Conservation (phyloP, 2,113 vertebrate genomes). For the Lonchura striata region DNA sequence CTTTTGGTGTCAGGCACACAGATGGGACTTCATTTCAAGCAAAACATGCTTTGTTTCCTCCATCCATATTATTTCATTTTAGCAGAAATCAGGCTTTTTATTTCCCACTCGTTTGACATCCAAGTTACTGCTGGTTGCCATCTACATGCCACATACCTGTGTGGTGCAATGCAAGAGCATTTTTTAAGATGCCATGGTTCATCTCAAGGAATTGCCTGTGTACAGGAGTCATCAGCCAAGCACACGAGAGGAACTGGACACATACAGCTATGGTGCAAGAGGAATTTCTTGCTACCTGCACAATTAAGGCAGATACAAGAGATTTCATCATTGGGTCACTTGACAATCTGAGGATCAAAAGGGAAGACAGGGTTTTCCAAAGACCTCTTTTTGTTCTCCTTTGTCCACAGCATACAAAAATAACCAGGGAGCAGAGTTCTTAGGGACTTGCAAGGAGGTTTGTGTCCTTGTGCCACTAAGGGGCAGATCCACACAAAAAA, state of each 20-base stretch:
- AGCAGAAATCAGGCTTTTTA: not conserved
- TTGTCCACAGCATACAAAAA: not conserved
- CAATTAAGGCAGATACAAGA: not conserved
- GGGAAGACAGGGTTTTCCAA: not conserved
- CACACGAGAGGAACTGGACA: not conserved
- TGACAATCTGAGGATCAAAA: not conserved
- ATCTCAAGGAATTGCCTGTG: not conserved
- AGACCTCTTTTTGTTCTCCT: not conserved
- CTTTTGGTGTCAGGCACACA: not conserved
- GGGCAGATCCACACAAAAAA: not conserved
- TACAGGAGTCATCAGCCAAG: not conserved
- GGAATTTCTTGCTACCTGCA: not conserved
- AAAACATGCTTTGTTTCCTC: not conserved
- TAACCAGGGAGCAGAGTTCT: not conserved
- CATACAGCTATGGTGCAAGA: accelerated
- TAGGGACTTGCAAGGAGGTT: not conserved
- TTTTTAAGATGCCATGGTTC: not conserved
- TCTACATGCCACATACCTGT: not conserved
- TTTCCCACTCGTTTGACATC: not conserved
- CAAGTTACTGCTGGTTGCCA: not conserved
- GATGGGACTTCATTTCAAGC: not conserved
- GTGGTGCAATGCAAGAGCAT: not conserved
- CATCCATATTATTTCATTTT: not conserved
- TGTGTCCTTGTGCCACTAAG: not conserved
- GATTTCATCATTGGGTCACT: not conserved